Percentiles rank a stretch among this genome's conserved stretches.
These are phyloP conservation scores for Dasypogon diadema DNA, from an alignment of 2,888 invertebrate species.

Conservation along the genomic window DNA sequence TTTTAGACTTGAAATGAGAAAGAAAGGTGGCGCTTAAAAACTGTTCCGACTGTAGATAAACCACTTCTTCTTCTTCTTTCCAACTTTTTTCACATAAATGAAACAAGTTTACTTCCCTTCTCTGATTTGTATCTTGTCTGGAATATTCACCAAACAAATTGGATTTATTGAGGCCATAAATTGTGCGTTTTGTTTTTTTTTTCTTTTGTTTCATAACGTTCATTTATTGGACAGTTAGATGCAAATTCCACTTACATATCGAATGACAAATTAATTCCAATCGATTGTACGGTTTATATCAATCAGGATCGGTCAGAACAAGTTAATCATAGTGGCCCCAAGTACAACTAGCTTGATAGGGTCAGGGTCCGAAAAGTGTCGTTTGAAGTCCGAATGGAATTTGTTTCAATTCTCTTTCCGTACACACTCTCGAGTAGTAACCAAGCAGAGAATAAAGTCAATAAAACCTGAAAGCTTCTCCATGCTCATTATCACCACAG, in stretches of 20 bases:
- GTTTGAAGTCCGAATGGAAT: background rate
- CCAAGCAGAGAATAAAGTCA: no score
- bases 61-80: background rate
- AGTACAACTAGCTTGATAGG: background rate
- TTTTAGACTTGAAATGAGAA: background rate
- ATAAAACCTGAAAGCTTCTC: background rate
- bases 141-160: constrained; percentile 11
- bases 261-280: background rate
- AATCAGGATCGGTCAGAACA: background rate
- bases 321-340: background rate
- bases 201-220: background rate
- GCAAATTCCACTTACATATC: background rate
- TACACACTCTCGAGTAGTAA: background rate
- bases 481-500: background rate
- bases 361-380: background rate
- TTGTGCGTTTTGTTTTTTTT: background rate
- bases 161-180: constrained; percentile 23
- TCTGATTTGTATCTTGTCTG: background rate
- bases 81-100: background rate
- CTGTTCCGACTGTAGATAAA: no score
- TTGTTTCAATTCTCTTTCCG: background rate
- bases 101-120: constrained; percentile 10
- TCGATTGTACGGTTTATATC: background rate
- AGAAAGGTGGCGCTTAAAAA: background rate
- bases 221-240: background rate